Conservation (phyloP, 2,113 vertebrate species). For the Odocoileus hemionus region DNA sequence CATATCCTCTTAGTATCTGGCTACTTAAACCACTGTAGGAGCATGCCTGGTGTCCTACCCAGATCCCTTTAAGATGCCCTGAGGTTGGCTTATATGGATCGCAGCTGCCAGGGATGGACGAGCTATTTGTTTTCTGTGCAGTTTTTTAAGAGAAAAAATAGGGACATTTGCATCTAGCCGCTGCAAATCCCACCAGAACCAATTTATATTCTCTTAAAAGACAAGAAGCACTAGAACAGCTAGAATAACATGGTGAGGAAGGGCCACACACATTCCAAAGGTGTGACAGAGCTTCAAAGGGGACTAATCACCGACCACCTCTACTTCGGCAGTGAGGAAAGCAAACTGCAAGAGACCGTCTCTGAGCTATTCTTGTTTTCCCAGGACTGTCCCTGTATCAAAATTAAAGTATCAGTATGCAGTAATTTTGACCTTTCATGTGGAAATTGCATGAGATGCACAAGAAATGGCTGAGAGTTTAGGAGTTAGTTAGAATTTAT, state of each 20-base stretch:
- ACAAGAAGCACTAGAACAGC: neutral
- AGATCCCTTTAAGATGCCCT: neutral
- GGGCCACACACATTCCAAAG: neutral
- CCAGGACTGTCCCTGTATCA: neutral
- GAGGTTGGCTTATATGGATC: no score
- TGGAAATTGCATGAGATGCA: conserved; percentile 87
- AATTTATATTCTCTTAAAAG: neutral
- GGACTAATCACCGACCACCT: neutral
- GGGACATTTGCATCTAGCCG: neutral
- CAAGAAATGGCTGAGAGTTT: conserved; percentile 91
- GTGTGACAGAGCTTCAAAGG: neutral
- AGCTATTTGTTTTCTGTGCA: neutral
- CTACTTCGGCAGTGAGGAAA: neutral
- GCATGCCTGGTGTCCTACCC: no score
- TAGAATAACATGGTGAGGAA: neutral
- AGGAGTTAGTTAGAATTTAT: conserved; percentile 84
- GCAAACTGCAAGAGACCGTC: neutral
- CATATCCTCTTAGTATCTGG: neutral
- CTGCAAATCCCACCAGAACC: neutral
- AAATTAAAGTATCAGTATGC: conserved; percentile 58
- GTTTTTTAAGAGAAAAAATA: neutral
- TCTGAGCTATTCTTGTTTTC: neutral
- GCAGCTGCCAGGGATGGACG: neutral
- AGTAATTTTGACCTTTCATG: conserved; percentile 88
- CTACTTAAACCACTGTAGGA: neutral